These are phyloP conservation scores for Alloplasta piceator DNA, from an alignment of 2,888 invertebrate species.

Conservation along the genomic window DNA sequence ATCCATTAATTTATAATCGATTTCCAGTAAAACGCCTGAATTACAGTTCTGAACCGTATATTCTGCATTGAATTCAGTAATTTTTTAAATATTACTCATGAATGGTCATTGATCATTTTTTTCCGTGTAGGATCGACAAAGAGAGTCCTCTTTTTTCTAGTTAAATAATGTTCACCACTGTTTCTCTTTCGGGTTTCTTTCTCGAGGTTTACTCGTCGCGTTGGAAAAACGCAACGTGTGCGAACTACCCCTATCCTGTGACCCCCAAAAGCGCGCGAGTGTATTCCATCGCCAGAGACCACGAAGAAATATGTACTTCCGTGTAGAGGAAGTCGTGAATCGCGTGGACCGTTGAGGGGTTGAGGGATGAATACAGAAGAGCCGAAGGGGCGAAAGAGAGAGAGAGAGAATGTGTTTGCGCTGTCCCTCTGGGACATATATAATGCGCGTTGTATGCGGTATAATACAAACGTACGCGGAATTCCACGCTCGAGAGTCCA, in stretches of 20 bases:
- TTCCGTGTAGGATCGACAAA: no score
- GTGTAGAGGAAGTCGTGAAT: constrained; percentile 67
- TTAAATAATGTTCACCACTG: background rate
- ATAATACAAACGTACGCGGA: constrained; percentile 49
- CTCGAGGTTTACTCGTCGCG: constrained; percentile 32
- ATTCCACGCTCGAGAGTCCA: constrained; percentile 52
- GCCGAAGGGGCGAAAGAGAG: constrained; percentile 26
- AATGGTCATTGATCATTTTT: no score
- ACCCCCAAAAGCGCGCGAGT: background rate
- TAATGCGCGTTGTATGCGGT: constrained; percentile 43
- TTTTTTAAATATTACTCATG: no score
- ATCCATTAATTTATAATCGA: no score
- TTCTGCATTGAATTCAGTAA: no score
- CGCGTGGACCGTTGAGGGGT: constrained; percentile 45
- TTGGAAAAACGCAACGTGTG: constrained; percentile 36
- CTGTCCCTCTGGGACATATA: constrained; percentile 30
- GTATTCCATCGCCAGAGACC: constrained; percentile 27
- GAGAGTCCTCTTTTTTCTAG: constrained; percentile 19
- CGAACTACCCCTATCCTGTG: background rate
- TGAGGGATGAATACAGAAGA: constrained; percentile 30
- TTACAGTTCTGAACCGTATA: no score
- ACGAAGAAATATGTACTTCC: constrained; percentile 66
- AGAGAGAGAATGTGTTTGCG: background rate
- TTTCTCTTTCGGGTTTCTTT: background rate
- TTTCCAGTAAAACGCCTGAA: no score